A percentile compares a stretch with the other conserved stretches of the same genome.
These are phyloP conservation scores for Grantiella picta DNA, from an alignment of 2,113 vertebrate species.

Conservation along the genomic window DNA sequence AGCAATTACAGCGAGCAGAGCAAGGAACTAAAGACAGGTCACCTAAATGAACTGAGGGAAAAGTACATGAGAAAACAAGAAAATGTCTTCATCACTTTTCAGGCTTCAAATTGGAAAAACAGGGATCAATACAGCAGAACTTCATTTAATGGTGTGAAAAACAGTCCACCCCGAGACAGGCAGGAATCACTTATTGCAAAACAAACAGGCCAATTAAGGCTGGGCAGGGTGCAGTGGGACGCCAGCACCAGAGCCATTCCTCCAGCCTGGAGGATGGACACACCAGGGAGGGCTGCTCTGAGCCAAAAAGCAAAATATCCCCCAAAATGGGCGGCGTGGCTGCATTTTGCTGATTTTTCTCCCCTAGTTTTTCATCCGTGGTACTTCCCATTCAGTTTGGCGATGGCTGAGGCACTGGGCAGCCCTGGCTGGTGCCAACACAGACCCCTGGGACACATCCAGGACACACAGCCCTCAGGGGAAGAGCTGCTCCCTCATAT, in stretches of 20 bases:
- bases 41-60: conserved; percentile 58
- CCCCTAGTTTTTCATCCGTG: rapidly evolving
- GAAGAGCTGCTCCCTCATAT: neutral
- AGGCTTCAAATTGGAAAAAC: conserved; percentile 72
- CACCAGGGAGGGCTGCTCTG: rapidly evolving
- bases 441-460: neutral
- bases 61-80: conserved; percentile 59
- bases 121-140: conserved; percentile 72
- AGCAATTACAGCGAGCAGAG: conserved; percentile 59
- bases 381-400: neutral
- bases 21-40: conserved; percentile 55
- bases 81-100: conserved; percentile 73
- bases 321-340: rapidly evolving
- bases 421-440: neutral
- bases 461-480: neutral
- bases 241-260: neutral
- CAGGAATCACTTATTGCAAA: conserved; percentile 68
- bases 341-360: neutral
- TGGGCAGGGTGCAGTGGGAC: neutral
- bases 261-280: neutral
- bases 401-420: rapidly evolving
- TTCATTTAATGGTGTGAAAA: conserved; percentile 75
- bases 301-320: neutral
- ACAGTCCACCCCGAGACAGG: conserved; percentile 64
- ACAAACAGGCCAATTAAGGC: conserved; percentile 67